Evolutionary conservation across 1,140 invertebrate genomes (phyloP).

Genomic region (Sarcophaga peregrina): DNA sequence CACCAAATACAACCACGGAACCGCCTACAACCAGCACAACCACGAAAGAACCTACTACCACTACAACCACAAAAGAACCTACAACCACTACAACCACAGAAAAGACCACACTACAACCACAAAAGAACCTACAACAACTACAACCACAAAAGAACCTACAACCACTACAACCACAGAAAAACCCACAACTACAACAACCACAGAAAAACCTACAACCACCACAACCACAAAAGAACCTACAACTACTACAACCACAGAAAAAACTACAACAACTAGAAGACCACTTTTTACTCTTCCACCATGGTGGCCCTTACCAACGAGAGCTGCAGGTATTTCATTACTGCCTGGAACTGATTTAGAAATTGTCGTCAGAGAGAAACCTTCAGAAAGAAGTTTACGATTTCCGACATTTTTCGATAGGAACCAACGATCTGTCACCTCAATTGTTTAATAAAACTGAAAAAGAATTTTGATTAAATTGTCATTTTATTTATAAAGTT

Average conservation of each 20-base stretch:
- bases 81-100: neutral
- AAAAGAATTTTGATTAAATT: too few relatives aligned
- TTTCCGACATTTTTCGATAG: too few relatives aligned
- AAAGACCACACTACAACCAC: neutral
- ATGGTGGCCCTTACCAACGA: neutral
- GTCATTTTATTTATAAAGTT: too few relatives aligned
- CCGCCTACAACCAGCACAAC: neutral
- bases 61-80: neutral
- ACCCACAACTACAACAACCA: neutral
- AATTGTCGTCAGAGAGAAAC: too few relatives aligned
- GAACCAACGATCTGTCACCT: too few relatives aligned
- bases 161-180: neutral
- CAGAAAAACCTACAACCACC: neutral
- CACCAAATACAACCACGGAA: neutral
- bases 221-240: neutral
- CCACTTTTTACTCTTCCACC: neutral
- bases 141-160: neutral
- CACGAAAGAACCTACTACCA: neutral
- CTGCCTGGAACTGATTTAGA: too few relatives aligned
- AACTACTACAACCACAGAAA: neutral
- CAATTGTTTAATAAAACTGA: too few relatives aligned
- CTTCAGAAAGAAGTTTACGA: too few relatives aligned
- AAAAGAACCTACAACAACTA: neutral
- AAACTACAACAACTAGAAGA: neutral
- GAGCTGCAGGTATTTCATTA: neutral